Conservation (phyloP, 1,140 invertebrate species). For the Aleiodes sp. region DNA sequence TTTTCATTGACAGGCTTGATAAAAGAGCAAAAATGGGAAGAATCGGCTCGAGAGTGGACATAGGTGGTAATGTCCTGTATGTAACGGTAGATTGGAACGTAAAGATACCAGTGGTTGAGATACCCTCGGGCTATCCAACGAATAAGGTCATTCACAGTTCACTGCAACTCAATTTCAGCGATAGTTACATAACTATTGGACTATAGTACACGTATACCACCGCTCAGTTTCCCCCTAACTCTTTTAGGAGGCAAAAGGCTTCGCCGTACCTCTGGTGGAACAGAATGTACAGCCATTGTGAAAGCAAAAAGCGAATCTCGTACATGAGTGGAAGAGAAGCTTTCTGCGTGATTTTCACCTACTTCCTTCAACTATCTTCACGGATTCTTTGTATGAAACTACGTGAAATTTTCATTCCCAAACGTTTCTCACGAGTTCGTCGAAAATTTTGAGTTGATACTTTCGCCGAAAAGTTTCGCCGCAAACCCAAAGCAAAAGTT, state of each 20-base stretch:
- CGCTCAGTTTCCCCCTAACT: too few species aligned
- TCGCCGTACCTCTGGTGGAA: slow-evolving; percentile 20
- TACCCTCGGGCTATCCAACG: slow-evolving; percentile 3
- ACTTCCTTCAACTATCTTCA: background rate
- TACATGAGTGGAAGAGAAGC: background rate
- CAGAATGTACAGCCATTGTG: slow-evolving; percentile 28
- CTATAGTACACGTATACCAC: slow-evolving; percentile 9
- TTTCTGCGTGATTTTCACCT: too few species aligned
- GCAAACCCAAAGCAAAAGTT: background rate
- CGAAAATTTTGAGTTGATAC: slow-evolving; percentile 3
- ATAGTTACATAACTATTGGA: slow-evolving; percentile 47
- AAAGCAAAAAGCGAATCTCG: slow-evolving; percentile 25
- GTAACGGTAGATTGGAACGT: background rate
- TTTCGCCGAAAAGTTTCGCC: slow-evolving; percentile 25
- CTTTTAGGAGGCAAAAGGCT: slow-evolving; percentile 37
- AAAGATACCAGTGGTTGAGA: background rate
- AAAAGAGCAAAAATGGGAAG: background rate
- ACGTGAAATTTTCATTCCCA: background rate
- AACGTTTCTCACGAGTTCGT: background rate
- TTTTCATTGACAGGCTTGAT: slow-evolving; percentile 19
- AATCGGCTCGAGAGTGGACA: background rate
- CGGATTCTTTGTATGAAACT: background rate
- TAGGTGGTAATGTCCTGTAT: background rate
- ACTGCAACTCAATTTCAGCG: slow-evolving; percentile 51
- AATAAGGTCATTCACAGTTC: slow-evolving; percentile 54